Evolutionary conservation across 1,140 invertebrate species (phyloP).

Genomic region (Pseudobourletiella spinata): DNA sequence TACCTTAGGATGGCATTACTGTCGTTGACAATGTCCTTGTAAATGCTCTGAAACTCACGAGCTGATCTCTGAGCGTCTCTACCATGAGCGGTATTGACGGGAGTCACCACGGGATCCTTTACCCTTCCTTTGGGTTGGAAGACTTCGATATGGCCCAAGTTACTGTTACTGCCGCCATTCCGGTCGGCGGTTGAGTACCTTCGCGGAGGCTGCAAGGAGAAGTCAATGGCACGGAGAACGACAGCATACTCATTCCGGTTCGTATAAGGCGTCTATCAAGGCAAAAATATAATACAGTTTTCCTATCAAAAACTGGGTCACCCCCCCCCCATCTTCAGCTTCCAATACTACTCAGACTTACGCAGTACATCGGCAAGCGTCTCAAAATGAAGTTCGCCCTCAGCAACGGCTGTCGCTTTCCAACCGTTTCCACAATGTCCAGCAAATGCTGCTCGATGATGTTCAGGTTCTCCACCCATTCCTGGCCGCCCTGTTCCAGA

Average conservation of each 20-base stretch:
- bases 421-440: slow-evolving; percentile 4
- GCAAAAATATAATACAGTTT: too few relatives aligned
- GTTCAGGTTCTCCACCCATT: slow-evolving; percentile 29
- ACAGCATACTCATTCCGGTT: slow-evolving; percentile 34
- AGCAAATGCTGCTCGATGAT: slow-evolving; percentile 25
- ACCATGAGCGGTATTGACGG: background rate
- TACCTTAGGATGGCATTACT: background rate
- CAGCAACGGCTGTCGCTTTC: background rate
- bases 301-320: too few relatives aligned
- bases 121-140: too few relatives aligned
- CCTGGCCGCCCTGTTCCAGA: slow-evolving; percentile 18
- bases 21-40: background rate
- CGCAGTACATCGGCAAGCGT: slow-evolving; percentile 25
- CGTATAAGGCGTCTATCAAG: slow-evolving; percentile 19
- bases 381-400: slow-evolving; percentile 23
- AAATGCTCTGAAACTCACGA: background rate
- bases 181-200: slow-evolving; percentile 9
- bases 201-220: slow-evolving; percentile 7
- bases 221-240: slow-evolving; percentile 24
- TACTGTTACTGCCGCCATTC: too few relatives aligned
- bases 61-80: background rate
- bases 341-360: slow-evolving; percentile 18
- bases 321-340: too few relatives aligned
- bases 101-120: too few relatives aligned
- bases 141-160: slow-evolving; percentile 28